Conservation (phyloP, 2,888 invertebrate species). For the Lithophane leautieri region DNA sequence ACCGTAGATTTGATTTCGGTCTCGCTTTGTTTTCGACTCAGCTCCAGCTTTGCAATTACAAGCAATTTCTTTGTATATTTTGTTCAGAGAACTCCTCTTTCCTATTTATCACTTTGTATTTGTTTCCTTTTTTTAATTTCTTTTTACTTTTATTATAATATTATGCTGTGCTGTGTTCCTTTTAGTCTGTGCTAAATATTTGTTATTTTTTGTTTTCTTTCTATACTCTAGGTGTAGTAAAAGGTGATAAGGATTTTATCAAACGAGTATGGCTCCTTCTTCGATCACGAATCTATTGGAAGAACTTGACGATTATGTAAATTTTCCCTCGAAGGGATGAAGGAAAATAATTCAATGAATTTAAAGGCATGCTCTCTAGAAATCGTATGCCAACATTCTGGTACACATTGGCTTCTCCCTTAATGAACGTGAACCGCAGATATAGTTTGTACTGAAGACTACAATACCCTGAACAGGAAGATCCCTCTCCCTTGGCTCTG, state of each 20-base stretch:
- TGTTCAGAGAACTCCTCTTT: neutral
- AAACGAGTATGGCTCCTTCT: neutral
- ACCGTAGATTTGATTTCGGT: neutral
- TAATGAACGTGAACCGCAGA: neutral
- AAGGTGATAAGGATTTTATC: neutral
- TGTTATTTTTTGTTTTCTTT: no score
- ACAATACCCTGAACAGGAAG: slow-evolving; percentile 93
- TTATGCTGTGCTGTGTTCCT: no score
- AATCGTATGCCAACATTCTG: neutral
- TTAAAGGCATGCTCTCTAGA: neutral
- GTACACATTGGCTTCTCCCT: neutral
- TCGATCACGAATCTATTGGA: neutral
- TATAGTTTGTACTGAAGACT: neutral
- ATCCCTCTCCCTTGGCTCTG: slow-evolving; percentile 96
- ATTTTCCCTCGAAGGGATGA: neutral
- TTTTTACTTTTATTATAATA: no score
- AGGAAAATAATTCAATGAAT: neutral
- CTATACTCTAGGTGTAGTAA: neutral
- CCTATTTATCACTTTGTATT: no score
- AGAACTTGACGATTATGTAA: neutral
- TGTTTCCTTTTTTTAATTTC: no score
- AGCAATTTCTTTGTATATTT: neutral
- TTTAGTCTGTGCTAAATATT: no score
- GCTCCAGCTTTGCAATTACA: neutral
- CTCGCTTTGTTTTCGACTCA: neutral